Conservation (phyloP, 1,140 invertebrate genomes). For the Drosophila nasuta region DNA sequence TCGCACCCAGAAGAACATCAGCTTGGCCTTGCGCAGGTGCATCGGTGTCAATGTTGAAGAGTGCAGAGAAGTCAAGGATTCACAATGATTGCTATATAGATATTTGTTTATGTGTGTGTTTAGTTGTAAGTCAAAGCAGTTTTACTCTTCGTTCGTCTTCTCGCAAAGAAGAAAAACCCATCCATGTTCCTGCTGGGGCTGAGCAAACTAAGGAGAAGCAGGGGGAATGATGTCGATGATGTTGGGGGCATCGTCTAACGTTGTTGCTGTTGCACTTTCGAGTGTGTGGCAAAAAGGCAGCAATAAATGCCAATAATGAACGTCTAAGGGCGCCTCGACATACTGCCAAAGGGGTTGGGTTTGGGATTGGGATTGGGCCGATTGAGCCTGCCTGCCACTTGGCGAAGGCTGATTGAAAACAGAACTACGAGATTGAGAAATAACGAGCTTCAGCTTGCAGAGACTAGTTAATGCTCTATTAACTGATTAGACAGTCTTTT, state of each 20-base stretch:
- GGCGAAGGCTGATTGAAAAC: constrained; percentile 50
- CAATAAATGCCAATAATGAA: constrained; percentile 76
- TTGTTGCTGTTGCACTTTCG: constrained; percentile 66
- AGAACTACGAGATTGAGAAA: constrained; percentile 40
- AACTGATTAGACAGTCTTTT: too few species aligned
- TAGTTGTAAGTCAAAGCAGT: constrained; percentile 20
- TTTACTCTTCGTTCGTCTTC: constrained; percentile 5
- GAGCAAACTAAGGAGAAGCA: neutral
- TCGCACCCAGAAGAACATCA: constrained; percentile 99
- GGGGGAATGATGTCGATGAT: neutral
- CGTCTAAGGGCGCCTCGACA: constrained; percentile 65
- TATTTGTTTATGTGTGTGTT: constrained; percentile 22
- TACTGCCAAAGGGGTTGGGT: neutral
- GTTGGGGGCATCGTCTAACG: constrained; percentile 42
- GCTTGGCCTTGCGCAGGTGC: constrained; percentile 99
- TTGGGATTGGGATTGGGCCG: neutral
- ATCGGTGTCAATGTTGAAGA: constrained; percentile 99
- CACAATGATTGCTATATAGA: constrained; percentile 70
- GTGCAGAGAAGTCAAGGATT: constrained; percentile 92
- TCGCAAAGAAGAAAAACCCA: constrained; percentile 14
- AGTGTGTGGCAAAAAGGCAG: constrained; percentile 63
- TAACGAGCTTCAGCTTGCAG: neutral
- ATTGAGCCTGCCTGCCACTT: constrained; percentile 35
- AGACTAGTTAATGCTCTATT: neutral
- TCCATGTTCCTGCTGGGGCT: constrained; percentile 28